These are phyloP conservation scores for Aphaenogaster rudis DNA, from an alignment of 1,140 invertebrate genomes.

Conservation along the genomic window DNA sequence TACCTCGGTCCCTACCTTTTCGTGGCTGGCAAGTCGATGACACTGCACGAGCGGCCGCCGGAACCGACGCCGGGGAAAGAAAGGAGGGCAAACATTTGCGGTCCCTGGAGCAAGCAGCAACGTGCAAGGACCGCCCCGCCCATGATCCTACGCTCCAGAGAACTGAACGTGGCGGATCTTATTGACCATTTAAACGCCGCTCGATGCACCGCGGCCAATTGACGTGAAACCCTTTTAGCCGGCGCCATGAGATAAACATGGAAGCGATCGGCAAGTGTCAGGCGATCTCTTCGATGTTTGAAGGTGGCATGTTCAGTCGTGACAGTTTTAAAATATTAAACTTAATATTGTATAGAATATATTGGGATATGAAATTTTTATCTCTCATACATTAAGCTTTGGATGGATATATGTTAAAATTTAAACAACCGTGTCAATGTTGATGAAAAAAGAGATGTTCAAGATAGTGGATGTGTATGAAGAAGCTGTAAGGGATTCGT, in stretches of 20 bases:
- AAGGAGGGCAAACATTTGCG: constrained; percentile 69
- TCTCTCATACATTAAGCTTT: neutral
- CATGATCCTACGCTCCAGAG: constrained; percentile 64
- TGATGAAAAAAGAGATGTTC: neutral
- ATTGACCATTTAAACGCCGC: constrained; percentile 73
- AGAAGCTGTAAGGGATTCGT: neutral
- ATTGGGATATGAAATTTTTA: neutral
- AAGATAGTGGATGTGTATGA: neutral
- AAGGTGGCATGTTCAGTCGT: neutral
- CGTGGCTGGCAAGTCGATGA: constrained; percentile 87
- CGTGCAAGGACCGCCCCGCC: constrained; percentile 77
- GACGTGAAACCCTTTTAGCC: constrained; percentile 37
- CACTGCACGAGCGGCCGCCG: constrained; percentile 41
- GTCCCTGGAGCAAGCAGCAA: constrained; percentile 67
- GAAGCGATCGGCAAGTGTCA: neutral
- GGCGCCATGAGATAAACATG: neutral
- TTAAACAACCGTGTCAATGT: neutral
- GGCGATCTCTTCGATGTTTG: neutral
- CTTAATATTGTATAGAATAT: neutral
- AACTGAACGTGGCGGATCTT: constrained; percentile 77
- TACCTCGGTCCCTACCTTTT: constrained; percentile 88
- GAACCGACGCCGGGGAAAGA: constrained; percentile 58
- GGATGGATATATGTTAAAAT: neutral
- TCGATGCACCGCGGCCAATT: constrained; percentile 61
- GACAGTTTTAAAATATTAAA: neutral